Evolutionary conservation across 2,797 vertebrate species (phyloP).

Genomic region (Tragelaphus eurycerus): DNA sequence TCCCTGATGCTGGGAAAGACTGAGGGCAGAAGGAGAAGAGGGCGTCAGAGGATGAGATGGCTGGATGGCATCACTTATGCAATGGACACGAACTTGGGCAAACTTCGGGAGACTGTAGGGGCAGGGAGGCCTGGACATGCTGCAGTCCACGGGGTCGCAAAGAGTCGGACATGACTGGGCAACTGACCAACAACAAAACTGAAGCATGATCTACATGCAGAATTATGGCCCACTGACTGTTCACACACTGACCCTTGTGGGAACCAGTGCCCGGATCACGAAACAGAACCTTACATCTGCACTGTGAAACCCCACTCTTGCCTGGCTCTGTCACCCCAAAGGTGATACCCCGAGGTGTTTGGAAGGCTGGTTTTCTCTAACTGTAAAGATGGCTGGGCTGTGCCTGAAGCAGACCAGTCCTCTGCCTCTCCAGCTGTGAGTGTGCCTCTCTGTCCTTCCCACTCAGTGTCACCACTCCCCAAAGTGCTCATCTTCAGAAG

Average conservation of each 20-base stretch:
- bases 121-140: neutral
- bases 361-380: neutral
- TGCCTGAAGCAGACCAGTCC: neutral
- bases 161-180: fast-evolving
- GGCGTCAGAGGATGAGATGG: neutral
- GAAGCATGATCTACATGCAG: neutral
- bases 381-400: neutral
- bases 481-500: neutral
- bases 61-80: neutral
- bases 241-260: neutral
- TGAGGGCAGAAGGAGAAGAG: neutral
- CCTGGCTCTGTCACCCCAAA: fast-evolving
- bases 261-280: neutral
- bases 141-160: neutral
- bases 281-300: fast-evolving
- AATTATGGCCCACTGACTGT: neutral
- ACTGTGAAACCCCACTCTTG: fast-evolving
- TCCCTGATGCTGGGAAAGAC: neutral
- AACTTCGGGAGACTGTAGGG: fast-evolving
- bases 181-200: neutral
- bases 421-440: neutral
- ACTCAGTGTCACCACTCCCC: no score
- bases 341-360: neutral
- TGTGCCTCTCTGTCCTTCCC: neutral
- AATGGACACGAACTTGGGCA: neutral